A percentile compares a stretch with the other conserved stretches of the same genome.
Evolutionary conservation across 1,140 invertebrate species (phyloP).

Genomic region (Leptinotarsa texana): DNA sequence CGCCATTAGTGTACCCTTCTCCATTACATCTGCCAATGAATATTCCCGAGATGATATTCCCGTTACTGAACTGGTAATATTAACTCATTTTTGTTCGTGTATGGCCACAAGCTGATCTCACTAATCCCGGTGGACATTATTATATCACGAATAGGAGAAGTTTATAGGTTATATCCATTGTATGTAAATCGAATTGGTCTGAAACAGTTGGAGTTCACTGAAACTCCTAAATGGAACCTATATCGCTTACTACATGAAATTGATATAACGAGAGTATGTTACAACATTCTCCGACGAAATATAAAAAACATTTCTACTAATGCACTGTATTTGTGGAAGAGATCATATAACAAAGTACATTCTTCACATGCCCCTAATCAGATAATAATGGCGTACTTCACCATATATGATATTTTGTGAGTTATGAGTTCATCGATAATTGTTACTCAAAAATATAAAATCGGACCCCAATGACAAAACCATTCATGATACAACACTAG

Average conservation of each 20-base stretch:
- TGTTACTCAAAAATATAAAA: no score
- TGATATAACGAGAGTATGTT: not conserved
- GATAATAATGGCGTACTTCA: no score
- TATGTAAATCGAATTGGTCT: not conserved
- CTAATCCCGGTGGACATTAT: not conserved
- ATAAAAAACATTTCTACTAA: not conserved
- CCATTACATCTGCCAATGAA: no score
- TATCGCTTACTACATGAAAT: slow-evolving; percentile 11
- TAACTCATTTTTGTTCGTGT: not conserved
- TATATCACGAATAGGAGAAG: slow-evolving; percentile 12
- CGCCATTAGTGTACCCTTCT: no score
- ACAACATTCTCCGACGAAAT: not conserved
- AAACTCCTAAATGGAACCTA: slow-evolving; percentile 9
- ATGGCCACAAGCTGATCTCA: not conserved
- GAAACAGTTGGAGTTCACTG: slow-evolving; percentile 5
- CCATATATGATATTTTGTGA: no score
- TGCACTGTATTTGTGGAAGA: not conserved
- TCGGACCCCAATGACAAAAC: no score
- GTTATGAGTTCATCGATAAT: no score
- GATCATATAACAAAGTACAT: no score
- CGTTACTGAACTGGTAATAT: not conserved
- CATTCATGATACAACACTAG: no score
- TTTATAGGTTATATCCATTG: not conserved
- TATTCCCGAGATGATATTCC: no score
- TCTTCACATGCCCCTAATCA: no score